Base-by-base conservation (phyloP, 1,140 invertebrate genomes). In the Cataglyphis hispanica region DNA sequence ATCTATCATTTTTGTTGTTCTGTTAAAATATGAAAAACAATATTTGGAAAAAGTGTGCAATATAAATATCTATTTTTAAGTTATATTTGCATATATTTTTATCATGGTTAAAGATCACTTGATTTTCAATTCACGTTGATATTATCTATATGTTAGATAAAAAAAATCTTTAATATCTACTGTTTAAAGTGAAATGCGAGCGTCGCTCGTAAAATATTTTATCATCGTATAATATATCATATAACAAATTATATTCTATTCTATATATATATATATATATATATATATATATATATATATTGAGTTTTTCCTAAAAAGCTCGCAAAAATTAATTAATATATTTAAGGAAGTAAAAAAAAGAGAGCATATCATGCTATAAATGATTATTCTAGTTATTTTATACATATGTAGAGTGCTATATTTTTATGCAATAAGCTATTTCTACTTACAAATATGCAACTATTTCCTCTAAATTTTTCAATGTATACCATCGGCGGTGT, bases 401-500 rank as follows among this genome's bases (percentile, higher is more conserved):
- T 1, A 13, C n/a, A n/a, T 25, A 2, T 37, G 22, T n/a, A 37
- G 37, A 13, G 13, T 2, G n/a, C 1, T 4, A 11, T 19, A 58
- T 4, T 19, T 53, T 72, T 31, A 7, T 40, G 25, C 13, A 31
- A 72, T 76, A 43, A 76, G 25, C 25, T 60, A 19, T 34, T 19
- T 19, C 5, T 27, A 16, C 8, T 64, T 16, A 34, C 4, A 46
- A 77, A 19, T 25, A 58, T 70, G 75, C 53, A 63, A 19, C 27
- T 78, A 11, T 25, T 80, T 27, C 50, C 66, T 58, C 5, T 86
- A n/a, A 84, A 70, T 25, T 74, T 86, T 22, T 34, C 84, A 8
- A 53, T 83, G 22, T 75, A 25, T 10, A 50, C 25, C 0, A 7
- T 81, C 2, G 19, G 60, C 19, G 84, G 75, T 16, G 13, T 85